Evolutionary conservation across 1,140 invertebrate genomes (phyloP), one percentile per base, ranked within the genome.

Genomic region (Hylaeus anthracinus): DNA sequence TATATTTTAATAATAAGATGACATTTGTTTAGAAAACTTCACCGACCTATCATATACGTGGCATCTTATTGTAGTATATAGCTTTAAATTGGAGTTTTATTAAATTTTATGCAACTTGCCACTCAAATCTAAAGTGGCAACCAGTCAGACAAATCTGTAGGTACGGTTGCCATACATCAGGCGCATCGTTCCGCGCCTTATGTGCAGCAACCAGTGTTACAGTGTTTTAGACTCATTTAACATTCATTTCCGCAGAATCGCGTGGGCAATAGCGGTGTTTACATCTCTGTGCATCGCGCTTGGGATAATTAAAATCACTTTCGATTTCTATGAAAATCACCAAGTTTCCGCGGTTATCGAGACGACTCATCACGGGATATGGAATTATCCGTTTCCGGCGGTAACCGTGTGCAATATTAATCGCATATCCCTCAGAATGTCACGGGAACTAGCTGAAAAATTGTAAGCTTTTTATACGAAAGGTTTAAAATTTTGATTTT

Each of bases 381-480:
- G 95, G 95, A 95, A 96, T 86, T 94, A 95, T 74, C 95, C 95
- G 1, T 96, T 96, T 89, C 96, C 96, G 0, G 95, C 95, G 0
- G 94, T 96, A 0, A 96, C 96, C 0, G 92, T 96, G 61, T 96
- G 96, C 84, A 94, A 95, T 82, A 93, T 96, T 26, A 96, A 96
- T 90, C 92, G 94, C 78, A 89, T 96, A 39, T 95, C 95, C 0
- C 91, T 90, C 37, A 90, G 79, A n/a, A 91, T 90, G 65, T 94
- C 94, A 0, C 72, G 74, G 8, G 15, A 85, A 1, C 91, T 95
- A 10, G 91, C 94, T 1, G 67, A 91, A 26, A 92, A 92, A 69
- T 82, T 95, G 95, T 95, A 86, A 94, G 93, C 83, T 39, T 69
- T 39, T 39, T n/a, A n/a, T 39, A 48, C 26, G 26, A 26, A 26